phyloP scores from a whole-genome alignment of 2,888 invertebrate species.

The Buathra laborator region DNA sequence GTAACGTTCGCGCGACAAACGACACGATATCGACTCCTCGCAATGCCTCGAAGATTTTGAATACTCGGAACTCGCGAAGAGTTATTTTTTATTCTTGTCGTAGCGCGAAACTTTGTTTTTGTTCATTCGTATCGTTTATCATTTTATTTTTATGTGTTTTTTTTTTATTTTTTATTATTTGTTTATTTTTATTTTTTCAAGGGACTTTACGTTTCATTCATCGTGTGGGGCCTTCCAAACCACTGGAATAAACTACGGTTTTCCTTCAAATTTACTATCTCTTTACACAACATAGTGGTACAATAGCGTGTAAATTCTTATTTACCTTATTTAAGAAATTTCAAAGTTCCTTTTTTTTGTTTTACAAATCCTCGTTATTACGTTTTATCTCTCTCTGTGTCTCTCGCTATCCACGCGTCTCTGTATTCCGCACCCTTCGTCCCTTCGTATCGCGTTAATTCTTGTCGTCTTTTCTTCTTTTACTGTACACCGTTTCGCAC shows the following conservation, averaged over 20 bases:
- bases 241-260: slow-evolving; percentile 80
- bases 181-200: slow-evolving; percentile 32
- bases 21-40: neutral
- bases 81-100: neutral
- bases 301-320: slow-evolving; percentile 80
- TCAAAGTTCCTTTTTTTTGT: slow-evolving; percentile 73
- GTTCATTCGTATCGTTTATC: slow-evolving; percentile 3
- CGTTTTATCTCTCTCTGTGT: slow-evolving; percentile 52
- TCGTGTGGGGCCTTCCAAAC: slow-evolving; percentile 75
- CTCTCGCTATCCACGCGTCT: slow-evolving; percentile 56
- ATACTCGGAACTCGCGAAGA: slow-evolving; percentile 15
- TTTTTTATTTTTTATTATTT: slow-evolving; percentile 43
- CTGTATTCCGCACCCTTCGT: slow-evolving; percentile 11
- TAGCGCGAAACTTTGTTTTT: slow-evolving; percentile 4
- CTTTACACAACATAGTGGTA: slow-evolving; percentile 79
- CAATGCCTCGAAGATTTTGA: slow-evolving; percentile 12
- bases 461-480: slow-evolving; percentile 64
- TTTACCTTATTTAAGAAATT: slow-evolving; percentile 79
- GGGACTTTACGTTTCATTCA: slow-evolving; percentile 64
- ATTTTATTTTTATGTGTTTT: slow-evolving; percentile 28
- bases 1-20: slow-evolving; percentile 1
- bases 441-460: slow-evolving; percentile 57
- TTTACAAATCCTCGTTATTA: slow-evolving; percentile 69
- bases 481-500: slow-evolving; percentile 81
- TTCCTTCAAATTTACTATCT: slow-evolving; percentile 79